A percentile compares a stretch with the other conserved stretches of the same genome.
These are phyloP conservation scores for Rhabdophis nuchalis DNA, from an alignment of 2,797 vertebrate genomes.

Conservation along the genomic window DNA sequence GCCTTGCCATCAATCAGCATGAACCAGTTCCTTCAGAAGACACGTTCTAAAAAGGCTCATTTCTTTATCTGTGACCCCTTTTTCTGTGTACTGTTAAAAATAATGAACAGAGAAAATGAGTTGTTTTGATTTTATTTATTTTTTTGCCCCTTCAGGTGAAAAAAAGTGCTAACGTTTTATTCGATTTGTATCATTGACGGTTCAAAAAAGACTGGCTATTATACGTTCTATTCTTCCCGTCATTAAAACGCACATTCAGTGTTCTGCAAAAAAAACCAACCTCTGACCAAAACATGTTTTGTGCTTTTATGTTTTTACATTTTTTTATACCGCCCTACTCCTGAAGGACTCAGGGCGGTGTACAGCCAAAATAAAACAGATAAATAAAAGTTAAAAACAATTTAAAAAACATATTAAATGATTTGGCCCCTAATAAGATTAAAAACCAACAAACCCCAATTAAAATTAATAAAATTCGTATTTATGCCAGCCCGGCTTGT, in stretches of 20 bases:
- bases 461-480: too few relatives aligned
- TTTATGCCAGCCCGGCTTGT: too few relatives aligned
- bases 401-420: too few relatives aligned
- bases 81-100: conserved; percentile 6
- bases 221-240: not conserved
- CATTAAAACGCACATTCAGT: not conserved
- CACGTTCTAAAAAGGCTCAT: not conserved
- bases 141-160: not conserved
- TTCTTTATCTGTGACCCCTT: not conserved
- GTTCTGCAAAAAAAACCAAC: not conserved
- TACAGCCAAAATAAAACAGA: too few relatives aligned
- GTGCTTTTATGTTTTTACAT: too few relatives aligned
- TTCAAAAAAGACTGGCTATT: not conserved
- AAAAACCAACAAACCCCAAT: too few relatives aligned
- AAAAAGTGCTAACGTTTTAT: not conserved
- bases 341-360: too few relatives aligned
- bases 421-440: too few relatives aligned
- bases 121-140: not conserved
- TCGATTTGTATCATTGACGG: not conserved
- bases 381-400: too few relatives aligned
- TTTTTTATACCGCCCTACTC: too few relatives aligned
- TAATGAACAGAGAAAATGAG: not conserved
- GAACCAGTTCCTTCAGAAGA: not conserved
- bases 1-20: not conserved
- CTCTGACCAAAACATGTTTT: not conserved